These are phyloP conservation scores for Hypercompe scribonia DNA, from an alignment of 2,888 invertebrate genomes.

Conservation along the genomic window DNA sequence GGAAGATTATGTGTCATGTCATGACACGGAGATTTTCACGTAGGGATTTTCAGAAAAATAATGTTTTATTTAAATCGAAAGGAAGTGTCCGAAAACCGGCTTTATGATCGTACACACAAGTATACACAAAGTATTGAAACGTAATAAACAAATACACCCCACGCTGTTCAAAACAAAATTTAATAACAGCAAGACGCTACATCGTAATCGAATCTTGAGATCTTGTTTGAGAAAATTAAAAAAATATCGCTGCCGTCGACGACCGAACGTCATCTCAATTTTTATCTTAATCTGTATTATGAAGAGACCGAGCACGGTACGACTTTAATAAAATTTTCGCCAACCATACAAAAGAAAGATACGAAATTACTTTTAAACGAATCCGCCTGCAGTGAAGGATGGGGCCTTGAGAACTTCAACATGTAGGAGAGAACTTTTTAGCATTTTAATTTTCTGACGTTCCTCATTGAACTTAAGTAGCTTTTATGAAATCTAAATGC, in stretches of 20 bases:
- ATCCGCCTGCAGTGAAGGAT: slow-evolving; percentile 39
- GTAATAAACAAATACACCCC: slow-evolving; percentile 59
- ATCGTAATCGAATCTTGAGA: slow-evolving; percentile 80
- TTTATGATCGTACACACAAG: slow-evolving; percentile 14
- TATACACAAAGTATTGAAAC: slow-evolving; percentile 43
- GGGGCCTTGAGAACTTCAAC: slow-evolving; percentile 31
- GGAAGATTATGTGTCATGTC: no score
- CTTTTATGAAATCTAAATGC: slow-evolving; percentile 17
- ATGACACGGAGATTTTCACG: no score
- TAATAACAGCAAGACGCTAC: slow-evolving; percentile 71
- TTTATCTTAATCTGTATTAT: slow-evolving; percentile 82
- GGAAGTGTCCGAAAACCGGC: slow-evolving; percentile 24
- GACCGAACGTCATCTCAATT: slow-evolving; percentile 81
- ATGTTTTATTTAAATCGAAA: slow-evolving; percentile 4
- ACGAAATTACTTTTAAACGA: slow-evolving; percentile 63
- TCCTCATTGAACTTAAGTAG: slow-evolving; percentile 1
- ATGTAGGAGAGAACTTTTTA: slow-evolving; percentile 22
- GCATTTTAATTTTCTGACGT: slow-evolving; percentile 30
- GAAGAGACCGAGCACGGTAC: slow-evolving; percentile 68
- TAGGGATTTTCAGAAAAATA: no score
- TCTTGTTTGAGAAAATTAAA: slow-evolving; percentile 84
- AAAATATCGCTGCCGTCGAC: slow-evolving; percentile 75
- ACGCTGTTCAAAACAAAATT: slow-evolving; percentile 69
- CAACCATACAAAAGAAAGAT: slow-evolving; percentile 56
- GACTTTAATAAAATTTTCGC: slow-evolving; percentile 71